Conservation (phyloP, 2,797 vertebrate species). For the Artibeus lituratus region DNA sequence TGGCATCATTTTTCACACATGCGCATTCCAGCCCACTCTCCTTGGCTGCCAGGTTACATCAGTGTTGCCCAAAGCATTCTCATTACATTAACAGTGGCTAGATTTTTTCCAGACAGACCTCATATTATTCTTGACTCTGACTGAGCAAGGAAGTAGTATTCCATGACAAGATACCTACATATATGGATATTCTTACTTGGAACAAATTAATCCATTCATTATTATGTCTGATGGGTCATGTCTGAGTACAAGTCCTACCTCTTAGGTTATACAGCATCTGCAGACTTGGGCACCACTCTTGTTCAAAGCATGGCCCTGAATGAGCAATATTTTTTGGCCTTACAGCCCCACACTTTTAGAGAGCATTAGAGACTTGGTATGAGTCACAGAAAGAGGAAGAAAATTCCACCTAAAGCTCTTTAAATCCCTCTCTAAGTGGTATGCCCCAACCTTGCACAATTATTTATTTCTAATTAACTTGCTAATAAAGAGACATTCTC, state of each 20-base stretch:
- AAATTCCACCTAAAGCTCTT: slow-evolving; percentile 7
- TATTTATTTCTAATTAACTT: slow-evolving; percentile 47
- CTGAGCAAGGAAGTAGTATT: neutral
- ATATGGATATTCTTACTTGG: neutral
- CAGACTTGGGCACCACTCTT: neutral
- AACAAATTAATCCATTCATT: neutral
- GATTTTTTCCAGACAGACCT: neutral
- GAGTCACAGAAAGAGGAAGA: slow-evolving; percentile 8
- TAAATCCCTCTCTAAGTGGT: neutral
- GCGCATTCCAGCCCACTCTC: neutral
- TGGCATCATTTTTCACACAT: neutral
- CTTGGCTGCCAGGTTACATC: neutral
- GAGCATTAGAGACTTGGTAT: neutral
- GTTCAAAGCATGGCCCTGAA: neutral
- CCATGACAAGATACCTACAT: neutral
- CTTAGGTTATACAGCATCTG: neutral
- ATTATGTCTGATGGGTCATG: neutral
- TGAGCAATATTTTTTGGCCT: neutral
- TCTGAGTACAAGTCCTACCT: neutral
- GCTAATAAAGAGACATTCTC: slow-evolving; percentile 9
- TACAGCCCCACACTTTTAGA: neutral
- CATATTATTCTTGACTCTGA: neutral
- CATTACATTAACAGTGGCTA: neutral
- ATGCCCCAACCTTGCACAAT: neutral
- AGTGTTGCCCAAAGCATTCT: neutral